Conservation (phyloP, 2,113 vertebrate species). For the Melanerpes aurifrons region DNA sequence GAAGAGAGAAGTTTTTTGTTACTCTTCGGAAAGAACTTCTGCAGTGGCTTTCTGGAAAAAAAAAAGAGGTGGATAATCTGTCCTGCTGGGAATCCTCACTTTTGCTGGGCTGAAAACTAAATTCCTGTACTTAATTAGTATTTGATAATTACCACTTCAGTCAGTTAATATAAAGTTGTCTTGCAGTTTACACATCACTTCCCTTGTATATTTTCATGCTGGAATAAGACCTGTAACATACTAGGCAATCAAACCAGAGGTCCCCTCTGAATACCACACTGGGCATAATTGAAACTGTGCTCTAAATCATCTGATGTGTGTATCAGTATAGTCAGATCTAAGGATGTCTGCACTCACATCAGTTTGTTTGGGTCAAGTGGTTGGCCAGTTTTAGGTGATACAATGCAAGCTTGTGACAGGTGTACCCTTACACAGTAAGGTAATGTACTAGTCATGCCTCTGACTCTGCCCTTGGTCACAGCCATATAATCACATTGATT, state of each 20-base stretch:
- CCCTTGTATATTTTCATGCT: background rate
- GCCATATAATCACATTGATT: background rate
- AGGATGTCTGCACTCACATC: background rate
- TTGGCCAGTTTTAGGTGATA: background rate
- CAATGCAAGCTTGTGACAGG: background rate
- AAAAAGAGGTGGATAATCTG: rapidly evolving
- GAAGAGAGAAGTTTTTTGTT: background rate
- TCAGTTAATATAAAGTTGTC: background rate
- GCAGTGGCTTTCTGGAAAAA: background rate
- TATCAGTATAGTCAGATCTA: rapidly evolving
- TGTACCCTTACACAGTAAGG: background rate
- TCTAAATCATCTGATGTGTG: background rate
- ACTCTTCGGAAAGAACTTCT: background rate
- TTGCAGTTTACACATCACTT: background rate
- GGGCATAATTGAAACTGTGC: background rate
- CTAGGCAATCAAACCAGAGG: background rate
- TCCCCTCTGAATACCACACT: background rate
- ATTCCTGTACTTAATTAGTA: background rate
- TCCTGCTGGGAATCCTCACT: background rate
- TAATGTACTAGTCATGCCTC: background rate
- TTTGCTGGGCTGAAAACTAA: background rate
- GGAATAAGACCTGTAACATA: rapidly evolving
- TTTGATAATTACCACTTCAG: background rate
- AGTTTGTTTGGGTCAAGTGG: background rate
- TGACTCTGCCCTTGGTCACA: slow-evolving; percentile 6